Conservation (phyloP, 2,888 invertebrate species). For the Temnothorax ravouxi region DNA sequence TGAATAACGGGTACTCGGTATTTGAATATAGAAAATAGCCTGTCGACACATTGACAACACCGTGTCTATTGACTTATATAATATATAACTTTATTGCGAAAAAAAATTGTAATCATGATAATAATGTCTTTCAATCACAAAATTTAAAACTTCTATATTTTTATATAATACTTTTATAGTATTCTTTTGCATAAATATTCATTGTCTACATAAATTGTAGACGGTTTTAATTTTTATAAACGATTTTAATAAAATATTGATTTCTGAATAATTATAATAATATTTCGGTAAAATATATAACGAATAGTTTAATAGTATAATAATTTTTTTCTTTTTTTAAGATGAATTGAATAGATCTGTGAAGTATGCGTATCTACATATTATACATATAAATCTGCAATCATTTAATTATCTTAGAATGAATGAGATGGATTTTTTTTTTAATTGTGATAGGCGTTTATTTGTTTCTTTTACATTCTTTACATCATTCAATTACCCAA, state of each 20-base stretch:
- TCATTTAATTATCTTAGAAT: neutral
- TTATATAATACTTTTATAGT: neutral
- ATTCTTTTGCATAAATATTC: neutral
- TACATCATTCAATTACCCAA: neutral
- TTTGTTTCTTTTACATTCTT: neutral
- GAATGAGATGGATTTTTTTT: neutral
- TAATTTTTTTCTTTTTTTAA: neutral
- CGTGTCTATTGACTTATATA: neutral
- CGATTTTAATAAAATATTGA: neutral
- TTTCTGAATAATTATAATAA: neutral
- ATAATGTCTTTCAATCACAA: neutral
- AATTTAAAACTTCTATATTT: neutral
- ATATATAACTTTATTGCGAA: neutral
- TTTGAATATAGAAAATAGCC: conserved; percentile 23
- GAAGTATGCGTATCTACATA: neutral
- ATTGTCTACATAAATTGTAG: neutral
- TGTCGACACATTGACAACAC: neutral
- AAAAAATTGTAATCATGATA: neutral
- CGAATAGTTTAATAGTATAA: neutral
- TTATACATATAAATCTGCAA: neutral
- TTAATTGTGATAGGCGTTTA: neutral
- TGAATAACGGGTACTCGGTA: conserved; percentile 37
- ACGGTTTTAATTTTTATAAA: neutral
- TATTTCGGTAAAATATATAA: neutral
- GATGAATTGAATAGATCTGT: neutral